Evolutionary conservation across 2,888 invertebrate species (phyloP).

Genomic region (Euproctis similis): DNA sequence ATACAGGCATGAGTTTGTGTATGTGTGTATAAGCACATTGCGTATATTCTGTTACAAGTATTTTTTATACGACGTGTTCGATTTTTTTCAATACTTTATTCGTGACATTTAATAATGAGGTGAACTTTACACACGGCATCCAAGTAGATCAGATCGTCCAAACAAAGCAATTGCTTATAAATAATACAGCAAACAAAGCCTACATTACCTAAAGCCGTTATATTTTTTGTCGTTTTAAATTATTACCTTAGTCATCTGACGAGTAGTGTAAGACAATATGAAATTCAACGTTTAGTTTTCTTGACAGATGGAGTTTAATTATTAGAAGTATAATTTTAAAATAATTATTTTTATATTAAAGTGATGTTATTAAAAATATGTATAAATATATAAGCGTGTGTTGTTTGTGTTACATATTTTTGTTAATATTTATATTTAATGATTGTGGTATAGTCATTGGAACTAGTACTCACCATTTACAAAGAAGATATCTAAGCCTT

Average conservation of each 20-base stretch:
- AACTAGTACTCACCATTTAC: slow-evolving; percentile 23
- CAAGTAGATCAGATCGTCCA: slow-evolving; percentile 21
- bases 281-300: too few relatives aligned
- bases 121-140: too few relatives aligned
- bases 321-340: too few relatives aligned
- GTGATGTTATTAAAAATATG: slow-evolving; percentile 21
- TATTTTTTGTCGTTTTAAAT: slow-evolving; percentile 14
- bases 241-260: slow-evolving; percentile 7
- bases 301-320: too few relatives aligned
- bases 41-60: too few relatives aligned
- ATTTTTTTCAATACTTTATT: too few relatives aligned
- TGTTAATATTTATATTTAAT: slow-evolving; percentile 37
- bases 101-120: too few relatives aligned
- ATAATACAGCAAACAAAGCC: slow-evolving; percentile 32
- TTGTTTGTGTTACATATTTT: slow-evolving; percentile 38
- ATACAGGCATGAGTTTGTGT: too few relatives aligned
- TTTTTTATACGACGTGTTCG: too few relatives aligned
- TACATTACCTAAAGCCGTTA: slow-evolving; percentile 17
- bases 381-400: slow-evolving; percentile 30
- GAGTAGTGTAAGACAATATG: slow-evolving; percentile 1
- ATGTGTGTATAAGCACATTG: too few relatives aligned
- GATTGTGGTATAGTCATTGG: slow-evolving; percentile 39
- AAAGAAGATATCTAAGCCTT: slow-evolving; percentile 45
- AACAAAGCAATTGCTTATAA: slow-evolving; percentile 25
- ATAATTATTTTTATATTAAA: background rate